These are phyloP conservation scores for Halcyon chelicuti DNA, from an alignment of 2,797 vertebrate species.

Conservation along the genomic window DNA sequence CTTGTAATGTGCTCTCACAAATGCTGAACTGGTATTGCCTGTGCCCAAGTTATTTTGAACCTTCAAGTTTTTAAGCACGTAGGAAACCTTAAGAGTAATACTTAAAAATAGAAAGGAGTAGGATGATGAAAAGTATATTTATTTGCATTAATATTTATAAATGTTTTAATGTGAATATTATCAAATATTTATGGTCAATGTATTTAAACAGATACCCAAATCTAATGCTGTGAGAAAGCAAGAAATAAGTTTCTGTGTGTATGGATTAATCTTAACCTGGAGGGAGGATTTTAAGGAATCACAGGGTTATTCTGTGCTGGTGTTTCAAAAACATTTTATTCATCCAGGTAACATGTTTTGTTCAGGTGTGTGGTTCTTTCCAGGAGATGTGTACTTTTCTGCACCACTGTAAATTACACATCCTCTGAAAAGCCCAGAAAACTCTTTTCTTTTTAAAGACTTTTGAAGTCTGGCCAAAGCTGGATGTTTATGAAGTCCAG, in stretches of 20 bases:
- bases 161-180: background rate
- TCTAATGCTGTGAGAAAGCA: background rate
- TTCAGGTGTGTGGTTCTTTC: background rate
- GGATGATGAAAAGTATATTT: background rate
- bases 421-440: background rate
- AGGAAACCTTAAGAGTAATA: background rate
- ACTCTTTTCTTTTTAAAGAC: background rate
- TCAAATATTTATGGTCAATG: background rate
- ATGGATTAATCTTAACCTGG: background rate
- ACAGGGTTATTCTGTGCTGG: background rate
- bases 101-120: background rate
- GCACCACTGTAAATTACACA: background rate
- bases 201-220: background rate
- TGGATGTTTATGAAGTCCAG: background rate
- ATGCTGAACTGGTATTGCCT: background rate
- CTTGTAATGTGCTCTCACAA: background rate
- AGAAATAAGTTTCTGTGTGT: background rate
- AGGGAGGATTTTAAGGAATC: background rate
- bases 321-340: background rate
- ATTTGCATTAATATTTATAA: too few relatives aligned
- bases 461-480: background rate
- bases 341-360: background rate
- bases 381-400: background rate
- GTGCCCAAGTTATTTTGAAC: background rate
- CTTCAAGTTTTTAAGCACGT: background rate